Conservation (phyloP, 2,888 invertebrate genomes). For the Andrena flavipes region DNA sequence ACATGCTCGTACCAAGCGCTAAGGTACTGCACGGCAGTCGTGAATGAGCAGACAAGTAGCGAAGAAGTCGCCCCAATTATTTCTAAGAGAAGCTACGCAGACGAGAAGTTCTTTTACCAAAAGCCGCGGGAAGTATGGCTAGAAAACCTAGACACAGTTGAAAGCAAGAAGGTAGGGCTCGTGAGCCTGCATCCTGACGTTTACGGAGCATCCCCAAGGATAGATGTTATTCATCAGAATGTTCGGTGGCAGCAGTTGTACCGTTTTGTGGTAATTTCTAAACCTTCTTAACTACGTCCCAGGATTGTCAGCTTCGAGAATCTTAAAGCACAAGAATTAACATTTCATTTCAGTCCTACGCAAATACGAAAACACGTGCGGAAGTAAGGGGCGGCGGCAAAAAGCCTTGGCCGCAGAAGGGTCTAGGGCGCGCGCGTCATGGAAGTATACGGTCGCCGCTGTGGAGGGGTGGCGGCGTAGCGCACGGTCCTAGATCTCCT, state of each 20-base stretch:
- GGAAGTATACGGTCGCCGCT: constrained; percentile 96
- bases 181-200: constrained; percentile 95
- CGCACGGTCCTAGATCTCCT: constrained; percentile 96
- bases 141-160: constrained; percentile 91
- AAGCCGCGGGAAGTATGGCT: constrained; percentile 94
- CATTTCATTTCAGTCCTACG: constrained; percentile 86
- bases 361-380: constrained; percentile 91
- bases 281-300: not conserved
- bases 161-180: constrained; percentile 92
- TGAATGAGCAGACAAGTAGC: constrained; percentile 32
- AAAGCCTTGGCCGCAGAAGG: constrained; percentile 99
- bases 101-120: constrained; percentile 82
- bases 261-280: constrained; percentile 89
- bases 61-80: constrained; percentile 80
- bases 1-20: constrained; percentile 62
- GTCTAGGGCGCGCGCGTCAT: constrained; percentile 94
- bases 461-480: constrained; percentile 93
- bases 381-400: constrained; percentile 95
- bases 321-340: not conserved
- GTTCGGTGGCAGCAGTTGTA: constrained; percentile 94
- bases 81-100: constrained; percentile 75
- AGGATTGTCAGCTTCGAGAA: not conserved
- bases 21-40: constrained; percentile 66
- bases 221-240: constrained; percentile 95
- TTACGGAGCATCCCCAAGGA: constrained; percentile 92